Conservation (phyloP, 2,113 vertebrate species). For the Falco punctatus region DNA sequence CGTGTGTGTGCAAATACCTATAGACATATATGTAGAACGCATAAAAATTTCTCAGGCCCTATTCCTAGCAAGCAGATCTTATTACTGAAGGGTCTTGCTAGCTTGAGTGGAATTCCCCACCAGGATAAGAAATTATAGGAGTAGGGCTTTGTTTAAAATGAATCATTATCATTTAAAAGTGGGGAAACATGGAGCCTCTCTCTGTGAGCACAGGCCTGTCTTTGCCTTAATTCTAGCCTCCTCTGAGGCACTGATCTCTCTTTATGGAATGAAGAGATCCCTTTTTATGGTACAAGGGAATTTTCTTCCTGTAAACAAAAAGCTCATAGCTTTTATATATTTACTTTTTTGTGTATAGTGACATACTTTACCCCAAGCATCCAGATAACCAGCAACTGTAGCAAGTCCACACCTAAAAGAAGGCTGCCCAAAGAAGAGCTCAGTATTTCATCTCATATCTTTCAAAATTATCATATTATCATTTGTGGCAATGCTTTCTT, state of each 20-base stretch:
- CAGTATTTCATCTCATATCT: not conserved
- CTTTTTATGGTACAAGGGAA: constrained; percentile 14
- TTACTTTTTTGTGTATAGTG: not conserved
- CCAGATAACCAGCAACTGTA: not conserved
- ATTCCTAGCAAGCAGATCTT: not conserved
- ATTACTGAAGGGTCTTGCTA: not conserved
- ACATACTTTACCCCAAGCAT: not conserved
- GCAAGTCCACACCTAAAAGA: not conserved
- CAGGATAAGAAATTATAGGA: not conserved
- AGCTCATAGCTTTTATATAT: not conserved
- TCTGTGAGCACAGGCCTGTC: not conserved
- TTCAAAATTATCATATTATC: not conserved
- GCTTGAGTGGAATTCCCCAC: not conserved
- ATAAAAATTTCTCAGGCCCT: not conserved
- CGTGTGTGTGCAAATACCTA: not conserved
- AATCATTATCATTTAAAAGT: not conserved
- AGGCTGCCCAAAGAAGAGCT: not conserved
- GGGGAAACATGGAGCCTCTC: not conserved
- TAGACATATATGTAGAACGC: not conserved
- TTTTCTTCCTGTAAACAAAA: constrained; percentile 16
- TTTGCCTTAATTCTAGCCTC: constrained; percentile 62
- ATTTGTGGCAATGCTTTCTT: not conserved
- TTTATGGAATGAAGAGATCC: not conserved
- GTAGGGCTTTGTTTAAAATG: not conserved
- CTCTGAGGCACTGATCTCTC: constrained; percentile 27